Evolutionary conservation across 1,140 invertebrate genomes (phyloP), one percentile per base, ranked within the genome.

Genomic region (Drosophila lowei): DNA sequence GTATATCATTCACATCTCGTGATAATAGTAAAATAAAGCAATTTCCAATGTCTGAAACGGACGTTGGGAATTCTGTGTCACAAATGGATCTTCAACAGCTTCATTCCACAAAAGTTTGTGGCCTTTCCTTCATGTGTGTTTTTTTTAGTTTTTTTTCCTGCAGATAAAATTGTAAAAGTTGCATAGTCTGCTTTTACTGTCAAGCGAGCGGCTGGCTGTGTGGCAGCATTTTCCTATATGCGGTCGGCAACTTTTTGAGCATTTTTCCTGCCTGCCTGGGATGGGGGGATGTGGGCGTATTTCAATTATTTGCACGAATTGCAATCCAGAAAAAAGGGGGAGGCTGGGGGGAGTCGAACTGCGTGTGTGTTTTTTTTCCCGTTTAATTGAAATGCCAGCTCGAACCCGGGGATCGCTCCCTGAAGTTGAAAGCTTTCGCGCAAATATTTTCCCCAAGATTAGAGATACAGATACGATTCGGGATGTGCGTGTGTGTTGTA

Each of bases 241-340:
- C 23, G 41, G 55, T 71, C 55, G 72, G 71, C 38, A 74, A 74
- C 53, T 75, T 74, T 74, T 74, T 74, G 68, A 72, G 55, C 34
- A 72, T 53, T 43, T 72, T 64, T 63, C 28, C 28, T 15, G 46
- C 16, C 21, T 18, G 47, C 28, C 13, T 8, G 44, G 41, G 52
- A 16, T 30, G 46, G 3, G 1, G 34, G 11, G 11, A 38, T 85
- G 81, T 68, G 77, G 80, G 81, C 61, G 81, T 70, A 65, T 86
- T 86, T 80, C 80, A 85, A 86, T 86, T 85, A 86, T 80, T 77
- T 86, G 61, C 80, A 84, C 77, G 63, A 86, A 79, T 67, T 57
- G 75, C 60, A 42, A 38, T 11, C 30, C 16, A 4, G 41, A 18
- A 42, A 25, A 9, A 2, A 5, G 9, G 42, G 30, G 43, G 44